Conservation (phyloP, 2,113 vertebrate species). For the Amblyornis subalaris region DNA sequence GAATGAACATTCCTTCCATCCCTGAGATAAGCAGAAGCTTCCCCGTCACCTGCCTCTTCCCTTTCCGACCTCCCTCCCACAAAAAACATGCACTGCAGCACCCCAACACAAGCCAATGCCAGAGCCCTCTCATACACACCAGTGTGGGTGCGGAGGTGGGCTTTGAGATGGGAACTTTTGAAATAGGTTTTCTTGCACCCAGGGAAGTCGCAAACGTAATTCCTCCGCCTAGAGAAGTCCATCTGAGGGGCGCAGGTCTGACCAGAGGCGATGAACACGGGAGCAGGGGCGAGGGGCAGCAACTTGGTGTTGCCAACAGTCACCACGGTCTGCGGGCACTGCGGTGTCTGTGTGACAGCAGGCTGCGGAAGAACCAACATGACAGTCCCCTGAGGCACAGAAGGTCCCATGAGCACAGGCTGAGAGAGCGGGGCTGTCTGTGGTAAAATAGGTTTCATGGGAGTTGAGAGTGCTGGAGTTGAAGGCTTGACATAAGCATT, state of each 20-base stretch:
- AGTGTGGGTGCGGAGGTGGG: constrained; percentile 96
- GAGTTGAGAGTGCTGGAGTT: constrained; percentile 58
- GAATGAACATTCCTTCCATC: background rate
- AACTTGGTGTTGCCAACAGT: constrained; percentile 88
- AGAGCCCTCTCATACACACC: constrained; percentile 66
- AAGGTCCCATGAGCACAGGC: constrained; percentile 81
- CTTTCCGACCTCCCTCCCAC: background rate
- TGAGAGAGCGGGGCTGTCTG: constrained; percentile 70
- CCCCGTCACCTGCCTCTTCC: background rate
- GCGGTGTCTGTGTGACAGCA: constrained; percentile 65
- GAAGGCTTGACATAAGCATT: constrained; percentile 83
- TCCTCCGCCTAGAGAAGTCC: constrained; percentile 91
- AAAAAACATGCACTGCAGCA: rapidly evolving
- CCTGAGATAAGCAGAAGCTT: background rate
- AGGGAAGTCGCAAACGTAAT: constrained; percentile 89
- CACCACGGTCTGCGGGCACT: constrained; percentile 71
- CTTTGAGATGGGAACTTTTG: constrained; percentile 98
- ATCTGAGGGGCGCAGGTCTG: constrained; percentile 74
- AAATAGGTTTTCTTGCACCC: constrained; percentile 98
- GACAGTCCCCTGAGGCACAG: constrained; percentile 85
- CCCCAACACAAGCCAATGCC: background rate
- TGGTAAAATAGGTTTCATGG: constrained; percentile 77
- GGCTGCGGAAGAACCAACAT: constrained; percentile 93
- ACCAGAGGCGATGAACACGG: constrained; percentile 82
- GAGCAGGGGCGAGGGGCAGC: constrained; percentile 91